These are phyloP conservation scores for Paedocypris sp. DNA, from an alignment of 2,113 vertebrate genomes.

Conservation along the genomic window DNA sequence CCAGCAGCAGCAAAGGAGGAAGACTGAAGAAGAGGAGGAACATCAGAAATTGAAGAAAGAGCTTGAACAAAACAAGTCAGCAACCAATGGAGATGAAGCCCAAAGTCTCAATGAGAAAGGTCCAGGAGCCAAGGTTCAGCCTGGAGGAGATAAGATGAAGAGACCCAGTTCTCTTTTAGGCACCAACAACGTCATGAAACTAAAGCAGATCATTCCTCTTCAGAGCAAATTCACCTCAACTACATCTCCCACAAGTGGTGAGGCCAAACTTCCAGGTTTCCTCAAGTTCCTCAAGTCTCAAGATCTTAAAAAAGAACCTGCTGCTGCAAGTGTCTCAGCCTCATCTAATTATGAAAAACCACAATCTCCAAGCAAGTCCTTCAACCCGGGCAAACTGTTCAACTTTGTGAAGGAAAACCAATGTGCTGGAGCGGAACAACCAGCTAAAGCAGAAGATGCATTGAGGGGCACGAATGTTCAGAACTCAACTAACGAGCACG, in stretches of 20 bases:
- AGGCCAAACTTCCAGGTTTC: conserved; percentile 86
- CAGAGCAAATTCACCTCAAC: conserved; percentile 83
- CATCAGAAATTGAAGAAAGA: conserved; percentile 80
- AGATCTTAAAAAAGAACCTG: conserved; percentile 71
- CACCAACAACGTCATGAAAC: conserved; percentile 90
- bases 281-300: conserved; percentile 92
- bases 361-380: conserved; percentile 88
- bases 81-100: conserved; percentile 53
- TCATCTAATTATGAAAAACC: conserved; percentile 54
- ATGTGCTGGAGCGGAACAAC: conserved; percentile 53
- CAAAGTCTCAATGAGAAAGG: conserved; percentile 69
- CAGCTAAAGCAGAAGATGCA: background rate
- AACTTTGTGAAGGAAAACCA: conserved; percentile 73
- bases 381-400: conserved; percentile 88
- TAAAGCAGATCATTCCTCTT: conserved; percentile 93
- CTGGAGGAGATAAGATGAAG: conserved; percentile 72
- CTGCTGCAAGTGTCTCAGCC: conserved; percentile 14
- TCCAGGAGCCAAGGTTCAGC: conserved; percentile 64
- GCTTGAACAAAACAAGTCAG: conserved; percentile 60
- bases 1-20: conserved; percentile 88
- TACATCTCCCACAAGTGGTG: conserved; percentile 70
- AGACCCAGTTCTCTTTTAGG: conserved; percentile 85
- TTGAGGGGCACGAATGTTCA: conserved; percentile 36
- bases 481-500: conserved; percentile 48
- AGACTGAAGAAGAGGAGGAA: conserved; percentile 86